Evolutionary conservation across 2,113 vertebrate species (phyloP), one percentile per base, ranked within the genome.

Genomic region (Tenebrosternarchus preto): DNA sequence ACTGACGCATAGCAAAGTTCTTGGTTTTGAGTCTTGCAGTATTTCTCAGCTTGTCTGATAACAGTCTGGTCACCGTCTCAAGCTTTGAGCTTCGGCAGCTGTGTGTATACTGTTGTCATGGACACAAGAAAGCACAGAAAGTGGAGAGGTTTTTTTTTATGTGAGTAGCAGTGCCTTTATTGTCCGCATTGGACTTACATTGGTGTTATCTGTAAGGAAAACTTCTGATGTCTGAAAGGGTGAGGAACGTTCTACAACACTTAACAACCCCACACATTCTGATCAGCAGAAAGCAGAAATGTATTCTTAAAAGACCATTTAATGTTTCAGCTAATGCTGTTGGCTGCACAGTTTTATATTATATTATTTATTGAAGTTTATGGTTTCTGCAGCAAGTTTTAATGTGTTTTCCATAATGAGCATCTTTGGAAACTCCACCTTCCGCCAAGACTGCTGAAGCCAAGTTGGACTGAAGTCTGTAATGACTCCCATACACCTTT

Each of bases 91-190:
- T 86, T 80, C 82, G 78, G 83, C 92, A 92, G 91, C 91, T 91
- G 90, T 91, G 90, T 91, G 79, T 91, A 82, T 90, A 82, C 82
- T 19, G 87, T 92, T 85, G 90, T 89, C 87, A 90, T 86, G 91
- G 89, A 87, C 81, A 91, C 90, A 74, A 88, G 88, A 87, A 90
- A 89, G 88, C 12, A 64, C 17, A 68, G 20, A 4, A 66, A 64
- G 22, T 53, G 53, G 17, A 20, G 63, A 70, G 22, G 1, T 68
- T 6, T 78, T n/a, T 80, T 17, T 7, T 5, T 2, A 73, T 3
- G 36, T 16, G 27, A n/a, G 7, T 17, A 25, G 36, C 57, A 2
- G 0, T 39, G 57, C 25, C 39, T 80, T 73, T 56, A 11, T 17
- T 36, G 36, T 27, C 20, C 9, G 7, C 25, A 43, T 22, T 53